Evolutionary conservation across 2,888 invertebrate species (phyloP), one percentile per base, ranked within the genome.

Genomic region (Drosophila yooni): DNA sequence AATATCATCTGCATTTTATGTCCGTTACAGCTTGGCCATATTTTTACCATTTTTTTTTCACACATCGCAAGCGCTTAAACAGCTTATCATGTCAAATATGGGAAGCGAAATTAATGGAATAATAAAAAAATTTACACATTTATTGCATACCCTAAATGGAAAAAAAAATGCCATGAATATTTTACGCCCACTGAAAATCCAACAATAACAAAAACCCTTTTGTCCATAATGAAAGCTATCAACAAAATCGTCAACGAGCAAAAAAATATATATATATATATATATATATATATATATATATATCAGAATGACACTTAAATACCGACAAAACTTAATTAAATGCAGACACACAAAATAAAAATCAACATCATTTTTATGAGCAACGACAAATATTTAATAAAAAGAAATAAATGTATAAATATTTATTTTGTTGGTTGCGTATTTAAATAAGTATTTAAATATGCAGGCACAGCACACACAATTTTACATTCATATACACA

Each of bases 251-350:
- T 38, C 67, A 53, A 50, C 38, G 33, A 57, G 31, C 43, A 36
- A 2, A 43, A 27, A 46, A 33, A 54, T 11, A 27, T 27, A 54
- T 18, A 7, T n/a, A 38, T 13, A n/a, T 38, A 18, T 21, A 21
- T 21, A 43, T 11, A n/a, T n/a, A n/a, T n/a, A n/a, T n/a, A 5
- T 10, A 57, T 33, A 36, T 29, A 36, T 43, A 31, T 25, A 29
- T 15, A 21, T n/a, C 33, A 53, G 7, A 11, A 21, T 64, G 64
- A 56, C 51, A 74, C 71, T 74, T 76, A 53, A 82, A 84, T 80
- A 65, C 74, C 78, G 80, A 78, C 79, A 79, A 89, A 89, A 88
- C 88, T 83, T 88, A 85, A 87, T 87, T 87, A 89, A 88, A 84
- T 76, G 76, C 82, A 80, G 73, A 62, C 76, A 65, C 21, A 67